Conservation (phyloP, 2,113 vertebrate species). For the Syngnathus scovelli region DNA sequence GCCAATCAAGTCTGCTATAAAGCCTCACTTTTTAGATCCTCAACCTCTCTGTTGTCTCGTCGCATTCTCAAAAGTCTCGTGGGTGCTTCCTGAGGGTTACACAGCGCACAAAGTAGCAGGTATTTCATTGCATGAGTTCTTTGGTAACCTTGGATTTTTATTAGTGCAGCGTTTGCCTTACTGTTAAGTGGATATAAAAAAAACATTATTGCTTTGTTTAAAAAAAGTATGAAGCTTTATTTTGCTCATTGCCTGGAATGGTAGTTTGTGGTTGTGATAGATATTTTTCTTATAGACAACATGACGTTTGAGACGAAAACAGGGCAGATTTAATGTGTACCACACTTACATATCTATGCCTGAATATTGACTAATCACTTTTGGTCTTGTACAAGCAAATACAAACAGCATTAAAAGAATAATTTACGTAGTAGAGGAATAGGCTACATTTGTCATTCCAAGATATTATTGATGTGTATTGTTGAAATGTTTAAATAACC, state of each 20-base stretch:
- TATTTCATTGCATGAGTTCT: not conserved
- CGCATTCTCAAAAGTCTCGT: not conserved
- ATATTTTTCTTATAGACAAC: not conserved
- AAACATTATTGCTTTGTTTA: not conserved
- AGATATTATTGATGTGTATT: not conserved
- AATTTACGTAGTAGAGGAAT: too few species aligned
- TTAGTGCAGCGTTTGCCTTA: not conserved
- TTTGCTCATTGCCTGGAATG: not conserved
- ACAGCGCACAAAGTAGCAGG: not conserved
- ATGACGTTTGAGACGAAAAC: not conserved
- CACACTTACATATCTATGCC: too few species aligned
- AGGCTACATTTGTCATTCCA: not conserved
- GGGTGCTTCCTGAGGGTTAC: not conserved
- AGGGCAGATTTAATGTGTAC: too few species aligned
- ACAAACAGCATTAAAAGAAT: too few species aligned
- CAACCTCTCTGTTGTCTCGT: not conserved
- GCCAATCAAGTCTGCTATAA: slow-evolving; percentile 27
- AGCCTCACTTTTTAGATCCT: not conserved
- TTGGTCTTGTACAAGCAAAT: too few species aligned
- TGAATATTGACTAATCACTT: too few species aligned
- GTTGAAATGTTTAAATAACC: not conserved
- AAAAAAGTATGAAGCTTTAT: not conserved
- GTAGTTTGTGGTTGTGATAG: not conserved
- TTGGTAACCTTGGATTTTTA: not conserved
- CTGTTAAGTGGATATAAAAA: not conserved